Base-by-base conservation (phyloP, 2,113 vertebrate species). In the Podiceps cristatus region DNA sequence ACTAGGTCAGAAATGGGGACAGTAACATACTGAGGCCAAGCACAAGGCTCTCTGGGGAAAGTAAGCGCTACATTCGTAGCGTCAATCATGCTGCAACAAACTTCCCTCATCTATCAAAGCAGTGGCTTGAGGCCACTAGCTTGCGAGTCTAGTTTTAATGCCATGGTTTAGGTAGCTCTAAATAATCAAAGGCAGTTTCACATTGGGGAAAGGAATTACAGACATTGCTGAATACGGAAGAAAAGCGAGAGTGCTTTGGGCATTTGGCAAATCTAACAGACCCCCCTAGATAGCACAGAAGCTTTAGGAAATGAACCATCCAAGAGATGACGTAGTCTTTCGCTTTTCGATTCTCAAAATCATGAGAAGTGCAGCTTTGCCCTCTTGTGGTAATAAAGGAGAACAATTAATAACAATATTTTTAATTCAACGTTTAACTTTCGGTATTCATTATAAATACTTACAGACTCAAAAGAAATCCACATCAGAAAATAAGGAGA, bases 401-500 rank as follows among this genome's bases (percentile, higher is more conserved):
- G n/a, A 92, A 92, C 75, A 52, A 52, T 9, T 68, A 74, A 5
- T 31, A 66, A 52, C 5, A 16, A 20, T 5, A 40, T 27, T 25
- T 68, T 82, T 29, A 88, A 60, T 76, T 67, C 64, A 31, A 59
- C 29, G 10, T 93, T 95, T 81, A 71, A 64, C 50, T 86, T 94
- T 67, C 45, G 79, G 35, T 59, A 31, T 60, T 42, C 40, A 15
- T 55, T 81, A 93, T 44, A 92, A 69, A 94, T 96, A 96, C 47
- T 96, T 83, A 93, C 74, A 94, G 53, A 78, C 74, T 56, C 44
- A 9, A 95, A 93, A 95, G 25, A 93, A 94, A 93, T 60, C 11
- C 19, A 94, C 42, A 89, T 90, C 59, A 86, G 73, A 94, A 96
- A 96, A 88, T 13, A 52, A 94, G 83, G 69, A 94, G 72, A 92